Base-by-base conservation (phyloP, 92 coral and sea anemone genomes). In the Hydrozoanthus gracilis region DNA sequence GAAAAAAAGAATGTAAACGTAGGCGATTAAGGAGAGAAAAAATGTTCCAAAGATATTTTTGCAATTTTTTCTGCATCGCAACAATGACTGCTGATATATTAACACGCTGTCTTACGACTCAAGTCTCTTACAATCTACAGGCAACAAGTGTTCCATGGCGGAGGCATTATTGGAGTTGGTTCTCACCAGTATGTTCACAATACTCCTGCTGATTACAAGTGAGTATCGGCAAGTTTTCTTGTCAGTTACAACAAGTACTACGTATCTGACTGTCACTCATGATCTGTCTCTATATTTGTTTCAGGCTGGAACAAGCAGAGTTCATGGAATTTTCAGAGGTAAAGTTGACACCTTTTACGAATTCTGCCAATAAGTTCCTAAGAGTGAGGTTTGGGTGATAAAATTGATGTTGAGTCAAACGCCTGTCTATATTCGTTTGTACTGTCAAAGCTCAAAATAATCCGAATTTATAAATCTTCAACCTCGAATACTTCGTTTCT, bases 311-410 rank as follows among this genome's bases (percentile, higher is more conserved):
- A 52, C 99, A 96, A 77, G 88, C 95, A 71, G 95, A 95, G 73
- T 96, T 96, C 77, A 95, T 96, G 99, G 96, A 95, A 69, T 96
- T 95, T 79, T 96, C 99, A 7, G 99, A 96, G 98, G 99, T 96
- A 55, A 70, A 55, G 11, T 27, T 27, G 35, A 27, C 35, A 27
- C 35, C 35, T 27, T 27, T 27, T 27, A 27, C 35, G 35, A 27
- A 2, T 27, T 27, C 35, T 27, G 35, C 35, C 35, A 27, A 27
- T 27, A 27, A 27, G 35, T 27, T 27, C 2, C 35, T 27, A 27
- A 27, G 35, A 27, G 35, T 27, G 35, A 27, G 35, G 35, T 27
- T 27, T 27, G 35, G 1, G 35, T 0, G 35, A 27, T 27, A 27
- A 27, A 27, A 2, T 27, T 27, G 35, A 27, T 27, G 35, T 27